These are phyloP conservation scores for Riparia riparia DNA, from an alignment of 2,113 vertebrate species.

Conservation along the genomic window DNA sequence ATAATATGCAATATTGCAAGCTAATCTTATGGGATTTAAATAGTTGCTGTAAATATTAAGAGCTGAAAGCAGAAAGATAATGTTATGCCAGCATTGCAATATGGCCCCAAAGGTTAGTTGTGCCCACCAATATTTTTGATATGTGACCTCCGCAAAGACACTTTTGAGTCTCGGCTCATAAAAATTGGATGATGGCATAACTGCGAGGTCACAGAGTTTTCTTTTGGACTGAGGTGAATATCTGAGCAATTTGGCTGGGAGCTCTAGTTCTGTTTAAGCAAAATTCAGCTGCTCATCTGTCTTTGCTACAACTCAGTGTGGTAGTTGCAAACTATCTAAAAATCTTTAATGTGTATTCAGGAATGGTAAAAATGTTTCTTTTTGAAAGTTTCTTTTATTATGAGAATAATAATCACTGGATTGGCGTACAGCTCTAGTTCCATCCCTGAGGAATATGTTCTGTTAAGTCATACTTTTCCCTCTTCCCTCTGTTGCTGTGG, in stretches of 20 bases:
- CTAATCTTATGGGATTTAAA: neutral
- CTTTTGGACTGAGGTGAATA: neutral
- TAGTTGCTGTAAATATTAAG: neutral
- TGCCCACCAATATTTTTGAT: neutral
- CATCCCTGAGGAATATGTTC: neutral
- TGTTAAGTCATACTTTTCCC: neutral
- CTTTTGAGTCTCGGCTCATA: neutral
- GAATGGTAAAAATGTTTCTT: neutral
- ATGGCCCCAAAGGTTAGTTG: neutral
- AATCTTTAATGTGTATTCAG: neutral
- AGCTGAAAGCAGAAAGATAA: neutral
- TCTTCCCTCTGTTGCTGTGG: neutral
- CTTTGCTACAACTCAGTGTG: neutral
- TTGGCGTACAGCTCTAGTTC: neutral
- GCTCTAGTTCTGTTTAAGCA: neutral
- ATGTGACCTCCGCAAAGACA: neutral
- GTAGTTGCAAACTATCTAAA: neutral
- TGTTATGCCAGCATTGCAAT: neutral
- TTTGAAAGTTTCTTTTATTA: neutral
- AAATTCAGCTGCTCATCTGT: neutral
- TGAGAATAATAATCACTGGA: neutral
- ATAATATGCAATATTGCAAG: neutral
- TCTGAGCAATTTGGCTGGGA: neutral
- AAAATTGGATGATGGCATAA: neutral
- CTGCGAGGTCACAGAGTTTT: neutral